Conservation (phyloP, 1,140 invertebrate genomes). For the Lepidurus arcticus region DNA sequence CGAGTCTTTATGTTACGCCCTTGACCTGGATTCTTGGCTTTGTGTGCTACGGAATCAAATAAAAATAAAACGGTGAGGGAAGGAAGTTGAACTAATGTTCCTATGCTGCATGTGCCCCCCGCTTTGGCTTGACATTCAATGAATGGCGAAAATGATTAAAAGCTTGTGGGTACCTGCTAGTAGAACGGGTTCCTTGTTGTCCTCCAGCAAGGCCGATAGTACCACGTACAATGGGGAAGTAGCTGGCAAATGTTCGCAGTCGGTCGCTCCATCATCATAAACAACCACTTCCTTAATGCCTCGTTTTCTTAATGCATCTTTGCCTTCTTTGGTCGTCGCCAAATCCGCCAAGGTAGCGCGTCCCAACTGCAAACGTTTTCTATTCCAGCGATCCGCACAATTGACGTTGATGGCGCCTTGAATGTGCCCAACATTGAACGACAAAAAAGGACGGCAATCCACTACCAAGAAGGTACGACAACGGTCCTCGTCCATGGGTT, state of each 20-base stretch:
- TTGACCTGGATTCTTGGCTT: background rate
- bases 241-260: constrained; percentile 54
- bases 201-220: constrained; percentile 60
- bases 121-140: constrained; percentile 19
- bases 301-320: constrained; percentile 53
- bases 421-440: constrained; percentile 65
- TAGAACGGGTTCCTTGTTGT: constrained; percentile 61
- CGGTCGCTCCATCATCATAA: constrained; percentile 61
- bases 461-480: constrained; percentile 51
- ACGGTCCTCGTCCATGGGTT: constrained; percentile 38
- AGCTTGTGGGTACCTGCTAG: constrained; percentile 56
- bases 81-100: background rate
- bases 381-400: constrained; percentile 66
- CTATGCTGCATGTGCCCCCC: background rate
- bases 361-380: constrained; percentile 60
- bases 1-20: background rate
- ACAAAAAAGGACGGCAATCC: constrained; percentile 66
- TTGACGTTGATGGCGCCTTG: constrained; percentile 67
- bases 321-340: constrained; percentile 56
- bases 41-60: background rate
- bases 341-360: constrained; percentile 62
- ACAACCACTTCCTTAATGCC: constrained; percentile 58
- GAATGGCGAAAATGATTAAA: background rate
- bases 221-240: constrained; percentile 60
- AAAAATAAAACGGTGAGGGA: background rate